A percentile compares a stretch with the other conserved stretches of the same genome.
Conservation (phyloP, 2,113 vertebrate genomes). For the Hypanus sabinus region DNA sequence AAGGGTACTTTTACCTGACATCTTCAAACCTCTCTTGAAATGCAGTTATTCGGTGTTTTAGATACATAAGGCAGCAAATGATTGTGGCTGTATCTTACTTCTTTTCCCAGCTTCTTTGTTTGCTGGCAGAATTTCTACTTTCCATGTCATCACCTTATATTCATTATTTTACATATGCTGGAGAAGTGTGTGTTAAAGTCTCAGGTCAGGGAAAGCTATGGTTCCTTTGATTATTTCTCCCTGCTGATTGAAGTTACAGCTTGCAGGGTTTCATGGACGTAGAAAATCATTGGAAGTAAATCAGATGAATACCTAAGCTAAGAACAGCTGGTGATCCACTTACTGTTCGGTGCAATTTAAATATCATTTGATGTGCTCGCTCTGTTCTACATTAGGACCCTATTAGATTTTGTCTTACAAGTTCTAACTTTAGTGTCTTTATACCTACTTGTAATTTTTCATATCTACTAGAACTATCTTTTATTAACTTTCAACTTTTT, state of each 20-base stretch:
- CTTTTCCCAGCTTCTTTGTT: conserved; percentile 57
- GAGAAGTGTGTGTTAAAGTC: conserved; percentile 64
- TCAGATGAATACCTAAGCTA: conserved; percentile 46
- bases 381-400: conserved; percentile 47
- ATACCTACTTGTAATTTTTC: not conserved
- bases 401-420: conserved; percentile 40
- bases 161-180: conserved; percentile 68
- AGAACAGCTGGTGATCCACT: conserved; percentile 39
- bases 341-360: not conserved
- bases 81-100: conserved; percentile 54
- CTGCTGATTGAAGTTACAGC: conserved; percentile 55
- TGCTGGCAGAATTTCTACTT: conserved; percentile 65
- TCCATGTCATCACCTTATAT: conserved; percentile 68
- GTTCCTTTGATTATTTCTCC: conserved; percentile 57
- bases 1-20: conserved; percentile 25
- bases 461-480: not conserved
- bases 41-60: conserved; percentile 55
- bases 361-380: conserved; percentile 14
- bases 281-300: conserved; percentile 49
- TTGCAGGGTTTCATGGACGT: conserved; percentile 55
- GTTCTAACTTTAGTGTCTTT: not conserved
- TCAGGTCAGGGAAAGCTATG: conserved; percentile 55
- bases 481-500: not conserved
- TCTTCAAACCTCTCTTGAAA: conserved; percentile 26
- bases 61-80: conserved; percentile 55